phyloP scores from a whole-genome alignment of 2,888 invertebrate genomes.

The Cryptocephalus primarius region DNA sequence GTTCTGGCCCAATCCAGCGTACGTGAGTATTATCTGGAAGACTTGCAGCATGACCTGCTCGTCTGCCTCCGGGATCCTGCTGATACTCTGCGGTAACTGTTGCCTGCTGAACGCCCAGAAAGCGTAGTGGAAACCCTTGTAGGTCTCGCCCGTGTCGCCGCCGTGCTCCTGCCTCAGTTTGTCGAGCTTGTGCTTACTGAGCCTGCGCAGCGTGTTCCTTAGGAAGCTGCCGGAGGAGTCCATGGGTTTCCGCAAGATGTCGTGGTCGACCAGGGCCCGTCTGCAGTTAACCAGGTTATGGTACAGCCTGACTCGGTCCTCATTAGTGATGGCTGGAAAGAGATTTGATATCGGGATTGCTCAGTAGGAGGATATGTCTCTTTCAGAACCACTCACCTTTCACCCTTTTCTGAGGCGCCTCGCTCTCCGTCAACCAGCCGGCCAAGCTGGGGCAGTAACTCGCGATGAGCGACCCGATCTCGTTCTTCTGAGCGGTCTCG shows the following conservation, averaged over 20 bases:
- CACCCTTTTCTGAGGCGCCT: constrained; percentile 48
- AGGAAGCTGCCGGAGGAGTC: constrained; percentile 79
- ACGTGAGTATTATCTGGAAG: constrained; percentile 80
- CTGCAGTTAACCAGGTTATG: constrained; percentile 79
- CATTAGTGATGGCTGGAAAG: constrained; percentile 60
- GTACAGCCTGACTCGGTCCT: constrained; percentile 78
- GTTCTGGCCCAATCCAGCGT: constrained; percentile 70
- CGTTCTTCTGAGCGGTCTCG: constrained; percentile 80
- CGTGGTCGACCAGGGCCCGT: constrained; percentile 72
- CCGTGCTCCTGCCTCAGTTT: constrained; percentile 60
- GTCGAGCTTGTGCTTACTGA: constrained; percentile 76
- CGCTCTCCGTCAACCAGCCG: constrained; percentile 68
- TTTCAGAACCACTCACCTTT: constrained; percentile 31
- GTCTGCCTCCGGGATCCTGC: constrained; percentile 74
- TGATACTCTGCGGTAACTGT: constrained; percentile 70
- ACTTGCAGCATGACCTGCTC: constrained; percentile 79
- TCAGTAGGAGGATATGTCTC: neutral
- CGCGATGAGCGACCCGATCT: constrained; percentile 85
- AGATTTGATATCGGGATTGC: constrained; percentile 11
- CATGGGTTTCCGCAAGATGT: constrained; percentile 69
- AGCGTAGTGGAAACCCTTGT: constrained; percentile 74
- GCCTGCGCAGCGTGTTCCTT: constrained; percentile 73
- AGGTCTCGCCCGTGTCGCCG: constrained; percentile 65
- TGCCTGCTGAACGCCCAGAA: constrained; percentile 88
- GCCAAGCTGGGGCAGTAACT: constrained; percentile 82